Conservation (phyloP, 37 sponge, comb jelly and placozoan species). For the Bolinopsis microptera region DNA sequence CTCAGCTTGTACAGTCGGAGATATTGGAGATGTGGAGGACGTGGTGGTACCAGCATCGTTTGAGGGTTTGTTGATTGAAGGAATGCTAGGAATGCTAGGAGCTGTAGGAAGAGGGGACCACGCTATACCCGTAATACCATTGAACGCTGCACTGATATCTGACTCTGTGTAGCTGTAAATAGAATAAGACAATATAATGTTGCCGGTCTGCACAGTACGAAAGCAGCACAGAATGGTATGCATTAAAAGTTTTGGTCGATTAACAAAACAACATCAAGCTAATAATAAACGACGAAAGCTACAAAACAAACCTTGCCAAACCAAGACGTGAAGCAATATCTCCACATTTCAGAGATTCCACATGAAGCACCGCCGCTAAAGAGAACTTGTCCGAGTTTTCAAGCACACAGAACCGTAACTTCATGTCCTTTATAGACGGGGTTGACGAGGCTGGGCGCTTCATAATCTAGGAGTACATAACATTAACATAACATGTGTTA, state of each 20-base stretch:
- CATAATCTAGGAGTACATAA: too few species aligned
- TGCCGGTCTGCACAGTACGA: too few species aligned
- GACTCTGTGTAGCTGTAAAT: slow-evolving; percentile 24
- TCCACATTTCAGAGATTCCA: background rate
- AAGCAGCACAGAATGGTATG: too few species aligned
- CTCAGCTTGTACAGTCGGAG: background rate
- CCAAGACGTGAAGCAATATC: background rate
- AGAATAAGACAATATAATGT: background rate
- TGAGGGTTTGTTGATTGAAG: background rate
- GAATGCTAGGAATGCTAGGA: background rate
- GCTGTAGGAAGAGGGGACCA: background rate
- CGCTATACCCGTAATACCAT: slow-evolving; percentile 21
- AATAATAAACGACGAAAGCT: background rate
- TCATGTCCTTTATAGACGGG: background rate
- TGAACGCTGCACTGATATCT: background rate
- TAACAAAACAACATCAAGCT: too few species aligned
- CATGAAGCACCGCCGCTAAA: background rate
- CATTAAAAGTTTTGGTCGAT: too few species aligned
- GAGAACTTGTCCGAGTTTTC: background rate
- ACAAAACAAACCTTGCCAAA: background rate
- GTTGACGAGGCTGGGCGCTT: too few species aligned
- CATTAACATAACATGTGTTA: too few species aligned
- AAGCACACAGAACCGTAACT: slow-evolving; percentile 6
- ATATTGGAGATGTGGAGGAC: background rate
- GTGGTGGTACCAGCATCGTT: background rate